A percentile compares a stretch with the other conserved stretches of the same genome.
Conservation (phyloP, 1,140 invertebrate species). For the Anoplolepis gracilipes region DNA sequence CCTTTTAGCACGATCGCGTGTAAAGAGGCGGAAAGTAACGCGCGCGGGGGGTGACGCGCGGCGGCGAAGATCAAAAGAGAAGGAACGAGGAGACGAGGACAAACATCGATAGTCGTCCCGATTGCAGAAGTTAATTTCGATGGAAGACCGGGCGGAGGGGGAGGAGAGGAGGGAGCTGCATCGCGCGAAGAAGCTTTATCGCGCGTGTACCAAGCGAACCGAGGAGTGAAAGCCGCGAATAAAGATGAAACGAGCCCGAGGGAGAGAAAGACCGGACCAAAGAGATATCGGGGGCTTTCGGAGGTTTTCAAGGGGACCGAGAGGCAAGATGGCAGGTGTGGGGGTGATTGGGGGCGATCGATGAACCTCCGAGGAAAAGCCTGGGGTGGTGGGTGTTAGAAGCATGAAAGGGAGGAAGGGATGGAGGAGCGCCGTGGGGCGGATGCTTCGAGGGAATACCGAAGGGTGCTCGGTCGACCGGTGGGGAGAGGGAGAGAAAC, state of each 20-base stretch:
- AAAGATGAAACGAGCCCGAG: conserved; percentile 18
- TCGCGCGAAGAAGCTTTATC: conserved; percentile 34
- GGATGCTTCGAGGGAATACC: conserved; percentile 76
- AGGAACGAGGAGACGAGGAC: not conserved
- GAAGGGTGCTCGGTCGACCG: conserved; percentile 67
- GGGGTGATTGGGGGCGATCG: conserved; percentile 84
- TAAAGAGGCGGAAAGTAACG: conserved; percentile 46
- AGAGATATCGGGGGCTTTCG: conserved; percentile 53
- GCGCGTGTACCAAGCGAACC: conserved; percentile 6
- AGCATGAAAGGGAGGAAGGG: conserved; percentile 67
- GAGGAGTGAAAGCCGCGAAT: conserved; percentile 32
- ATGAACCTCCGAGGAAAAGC: conserved; percentile 83
- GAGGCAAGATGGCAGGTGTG: conserved; percentile 80
- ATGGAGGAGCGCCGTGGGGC: conserved; percentile 55
- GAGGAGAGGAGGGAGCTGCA: not conserved
- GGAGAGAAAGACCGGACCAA: conserved; percentile 9
- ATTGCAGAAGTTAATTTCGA: conserved; percentile 58
- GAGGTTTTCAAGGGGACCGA: conserved; percentile 77
- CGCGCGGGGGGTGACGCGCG: conserved; percentile 15
- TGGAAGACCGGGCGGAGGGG: not conserved
- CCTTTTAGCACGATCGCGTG: conserved; percentile 46
- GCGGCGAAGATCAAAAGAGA: conserved; percentile 42
- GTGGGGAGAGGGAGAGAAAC: conserved; percentile 53
- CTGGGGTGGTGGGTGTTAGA: conserved; percentile 71
- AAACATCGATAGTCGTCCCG: conserved; percentile 37